Evolutionary conservation across 2,888 invertebrate species (phyloP).

Genomic region (Schizotus pectinicornis): DNA sequence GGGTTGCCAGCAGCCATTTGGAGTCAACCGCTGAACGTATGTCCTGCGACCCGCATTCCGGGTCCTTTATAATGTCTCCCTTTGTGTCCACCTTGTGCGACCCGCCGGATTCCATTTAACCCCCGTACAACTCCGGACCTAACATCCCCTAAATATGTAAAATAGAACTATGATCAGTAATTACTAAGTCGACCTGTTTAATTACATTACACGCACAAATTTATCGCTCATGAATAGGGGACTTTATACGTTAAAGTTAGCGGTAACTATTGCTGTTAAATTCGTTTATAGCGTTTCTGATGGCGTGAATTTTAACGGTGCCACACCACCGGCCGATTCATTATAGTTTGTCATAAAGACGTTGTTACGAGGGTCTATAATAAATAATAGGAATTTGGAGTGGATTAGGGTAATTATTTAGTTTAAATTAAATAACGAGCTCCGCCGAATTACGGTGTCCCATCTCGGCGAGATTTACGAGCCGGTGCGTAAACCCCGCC

Average conservation of each 20-base stretch:
- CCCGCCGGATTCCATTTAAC: slow-evolving; percentile 29
- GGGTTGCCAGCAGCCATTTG: slow-evolving; percentile 28
- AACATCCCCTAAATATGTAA: slow-evolving; percentile 27
- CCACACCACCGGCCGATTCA: too few relatives aligned
- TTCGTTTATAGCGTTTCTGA: slow-evolving; percentile 21
- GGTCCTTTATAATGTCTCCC: slow-evolving; percentile 31
- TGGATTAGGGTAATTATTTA: too few relatives aligned
- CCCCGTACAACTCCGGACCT: slow-evolving; percentile 12
- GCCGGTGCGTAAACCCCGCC: too few relatives aligned
- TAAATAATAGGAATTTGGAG: too few relatives aligned
- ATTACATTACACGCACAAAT: slow-evolving; percentile 35
- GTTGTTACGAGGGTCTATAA: too few relatives aligned
- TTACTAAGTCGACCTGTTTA: slow-evolving; percentile 32
- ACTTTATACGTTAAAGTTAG: slow-evolving; percentile 25
- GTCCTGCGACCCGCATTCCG: slow-evolving; percentile 31
- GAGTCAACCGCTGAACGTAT: slow-evolving; percentile 32
- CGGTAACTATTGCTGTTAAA: slow-evolving; percentile 14
- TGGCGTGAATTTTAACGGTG: slow-evolving; percentile 20
- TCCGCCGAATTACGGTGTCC: too few relatives aligned
- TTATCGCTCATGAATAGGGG: slow-evolving; percentile 30
- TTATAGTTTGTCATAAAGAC: too few relatives aligned
- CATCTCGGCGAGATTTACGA: too few relatives aligned
- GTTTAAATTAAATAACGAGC: too few relatives aligned
- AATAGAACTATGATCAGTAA: slow-evolving; percentile 31
- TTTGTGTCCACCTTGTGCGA: slow-evolving; percentile 29